phyloP scores from a whole-genome alignment of 1,140 invertebrate genomes.

The Proctacanthus coquilletti region DNA sequence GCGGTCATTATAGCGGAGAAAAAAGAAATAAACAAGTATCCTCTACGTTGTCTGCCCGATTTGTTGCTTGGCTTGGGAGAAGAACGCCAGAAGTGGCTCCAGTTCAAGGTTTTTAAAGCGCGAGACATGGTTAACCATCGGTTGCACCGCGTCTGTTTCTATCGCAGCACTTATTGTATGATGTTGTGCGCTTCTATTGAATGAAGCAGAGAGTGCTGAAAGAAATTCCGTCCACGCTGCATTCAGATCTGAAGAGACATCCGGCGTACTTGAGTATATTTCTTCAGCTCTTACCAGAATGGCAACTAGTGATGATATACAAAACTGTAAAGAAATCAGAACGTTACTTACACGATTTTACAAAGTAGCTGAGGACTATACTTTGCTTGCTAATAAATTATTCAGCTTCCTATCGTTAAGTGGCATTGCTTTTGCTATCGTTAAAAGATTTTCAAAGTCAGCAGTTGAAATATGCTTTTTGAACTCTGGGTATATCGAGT shows the following conservation, averaged over 20 bases:
- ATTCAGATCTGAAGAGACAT: conserved; percentile 12
- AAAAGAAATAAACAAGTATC: conserved; percentile 1
- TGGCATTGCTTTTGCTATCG: conserved; percentile 17
- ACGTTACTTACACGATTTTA: background rate
- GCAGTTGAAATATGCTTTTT: conserved; percentile 31
- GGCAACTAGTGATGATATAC: conserved; percentile 23
- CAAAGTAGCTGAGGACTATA: conserved; percentile 10
- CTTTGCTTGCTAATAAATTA: conserved; percentile 26
- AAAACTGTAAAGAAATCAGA: conserved; percentile 17
- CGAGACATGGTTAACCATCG: conserved; percentile 26
- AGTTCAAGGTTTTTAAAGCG: conserved; percentile 26
- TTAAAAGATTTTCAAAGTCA: conserved; percentile 20
- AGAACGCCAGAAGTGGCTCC: conserved; percentile 24
- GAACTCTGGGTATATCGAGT: conserved; percentile 36
- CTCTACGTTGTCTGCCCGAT: conserved; percentile 10
- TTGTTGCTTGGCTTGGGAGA: conserved; percentile 27
- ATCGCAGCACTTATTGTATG: conserved; percentile 27
- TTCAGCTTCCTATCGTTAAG: conserved; percentile 23
- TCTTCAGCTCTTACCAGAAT: conserved; percentile 21
- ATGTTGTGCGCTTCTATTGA: conserved; percentile 25
- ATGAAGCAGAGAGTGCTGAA: conserved; percentile 19
- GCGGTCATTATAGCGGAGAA: too few species aligned
- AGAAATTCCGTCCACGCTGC: conserved; percentile 22
- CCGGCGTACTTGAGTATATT: conserved; percentile 16
- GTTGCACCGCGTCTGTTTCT: conserved; percentile 27